Evolutionary conservation across 2,797 vertebrate species (phyloP).

Genomic region (Notamacropus eugenii): DNA sequence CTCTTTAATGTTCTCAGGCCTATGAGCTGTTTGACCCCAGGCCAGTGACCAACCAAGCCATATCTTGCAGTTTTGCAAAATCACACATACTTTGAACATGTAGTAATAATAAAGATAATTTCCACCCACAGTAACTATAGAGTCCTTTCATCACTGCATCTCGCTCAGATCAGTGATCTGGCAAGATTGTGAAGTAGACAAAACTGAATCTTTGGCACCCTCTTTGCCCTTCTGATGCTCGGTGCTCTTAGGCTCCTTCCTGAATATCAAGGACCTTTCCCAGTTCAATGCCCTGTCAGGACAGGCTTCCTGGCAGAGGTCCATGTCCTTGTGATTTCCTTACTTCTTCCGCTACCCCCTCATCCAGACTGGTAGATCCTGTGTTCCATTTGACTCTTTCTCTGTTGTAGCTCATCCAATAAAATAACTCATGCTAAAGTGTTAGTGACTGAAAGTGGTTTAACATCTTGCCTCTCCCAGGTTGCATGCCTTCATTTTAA

Average conservation of each 20-base stretch:
- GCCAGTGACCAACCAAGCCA: background rate
- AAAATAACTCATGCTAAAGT: background rate
- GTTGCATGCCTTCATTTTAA: background rate
- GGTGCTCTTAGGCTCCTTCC: background rate
- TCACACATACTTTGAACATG: background rate
- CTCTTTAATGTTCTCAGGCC: background rate
- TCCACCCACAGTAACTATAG: background rate
- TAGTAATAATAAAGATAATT: background rate
- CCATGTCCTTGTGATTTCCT: background rate
- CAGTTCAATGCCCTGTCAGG: fast-evolving
- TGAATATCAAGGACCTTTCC: background rate
- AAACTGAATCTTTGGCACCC: background rate
- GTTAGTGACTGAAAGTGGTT: background rate
- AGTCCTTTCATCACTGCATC: background rate
- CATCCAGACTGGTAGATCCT: background rate
- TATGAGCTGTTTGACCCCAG: background rate
- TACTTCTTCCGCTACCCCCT: background rate
- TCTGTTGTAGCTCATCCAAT: background rate
- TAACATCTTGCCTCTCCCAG: background rate
- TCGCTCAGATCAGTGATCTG: background rate
- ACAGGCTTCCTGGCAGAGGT: background rate
- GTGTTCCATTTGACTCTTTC: background rate
- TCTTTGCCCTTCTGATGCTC: background rate
- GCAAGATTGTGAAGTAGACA: background rate
- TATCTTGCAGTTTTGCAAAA: background rate